Conservation (phyloP, 2,113 vertebrate species). For the Colossoma macropomum region DNA sequence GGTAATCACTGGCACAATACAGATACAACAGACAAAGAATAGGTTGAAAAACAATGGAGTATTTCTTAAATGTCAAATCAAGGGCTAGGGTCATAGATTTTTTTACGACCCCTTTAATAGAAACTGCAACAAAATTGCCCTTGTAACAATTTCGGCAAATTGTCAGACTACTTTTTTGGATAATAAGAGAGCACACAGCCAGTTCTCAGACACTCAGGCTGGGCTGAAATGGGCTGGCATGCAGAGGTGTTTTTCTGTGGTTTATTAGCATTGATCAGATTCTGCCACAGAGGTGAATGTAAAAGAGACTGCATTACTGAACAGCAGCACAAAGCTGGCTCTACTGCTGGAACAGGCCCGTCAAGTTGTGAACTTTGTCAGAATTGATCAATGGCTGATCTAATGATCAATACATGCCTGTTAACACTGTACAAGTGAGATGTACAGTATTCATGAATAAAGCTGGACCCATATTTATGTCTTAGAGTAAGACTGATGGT, state of each 20-base stretch:
- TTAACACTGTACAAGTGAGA: too few relatives aligned
- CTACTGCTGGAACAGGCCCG: background rate
- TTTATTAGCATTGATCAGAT: constrained; percentile 2
- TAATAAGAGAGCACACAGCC: background rate
- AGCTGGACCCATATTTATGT: too few relatives aligned
- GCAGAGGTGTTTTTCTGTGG: background rate
- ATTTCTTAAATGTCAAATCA: too few relatives aligned
- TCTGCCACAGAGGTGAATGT: background rate
- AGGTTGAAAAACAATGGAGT: too few relatives aligned
- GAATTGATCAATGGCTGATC: background rate
- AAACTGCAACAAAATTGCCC: too few relatives aligned
- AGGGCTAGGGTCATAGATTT: too few relatives aligned
- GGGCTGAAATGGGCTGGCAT: background rate
- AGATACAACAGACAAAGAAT: background rate
- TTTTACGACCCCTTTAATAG: too few relatives aligned
- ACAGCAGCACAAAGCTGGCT: background rate
- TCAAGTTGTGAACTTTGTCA: background rate
- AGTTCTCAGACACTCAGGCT: background rate
- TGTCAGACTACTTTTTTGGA: background rate
- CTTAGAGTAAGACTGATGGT: too few relatives aligned
- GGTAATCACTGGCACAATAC: background rate
- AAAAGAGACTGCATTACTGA: background rate
- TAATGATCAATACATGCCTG: too few relatives aligned
- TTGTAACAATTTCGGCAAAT: too few relatives aligned
- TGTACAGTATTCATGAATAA: too few relatives aligned